Evolutionary conservation across 1,140 invertebrate genomes (phyloP), one percentile per base, ranked within the genome.

Genomic region (Pseudomyrmex sp.): DNA sequence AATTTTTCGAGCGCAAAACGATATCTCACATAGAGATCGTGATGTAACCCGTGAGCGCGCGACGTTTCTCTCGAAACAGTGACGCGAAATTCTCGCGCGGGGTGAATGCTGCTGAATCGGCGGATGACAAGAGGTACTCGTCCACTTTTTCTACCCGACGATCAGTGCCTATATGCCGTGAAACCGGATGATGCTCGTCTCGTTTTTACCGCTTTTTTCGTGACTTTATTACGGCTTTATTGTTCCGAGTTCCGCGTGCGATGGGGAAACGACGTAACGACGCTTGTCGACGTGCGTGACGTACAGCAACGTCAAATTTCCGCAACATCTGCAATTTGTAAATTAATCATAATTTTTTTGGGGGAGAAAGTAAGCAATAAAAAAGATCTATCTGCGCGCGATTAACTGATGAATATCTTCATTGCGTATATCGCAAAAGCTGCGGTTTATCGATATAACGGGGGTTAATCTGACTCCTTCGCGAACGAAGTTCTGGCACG

Each of bases 51-150:
- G 50, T 12, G 50, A 75, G 87, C 70, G 74, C 74, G 85, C 62
- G 88, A 88, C 79, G 85, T 91, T 35, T 91, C 87, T 88, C 88
- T 90, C 83, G 88, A 92, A 92, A 90, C 58, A 84, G 63, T 88
- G 85, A 91, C 87, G 75, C 65, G 79, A 76, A 13, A 85, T 79
- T 83, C 87, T 90, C 75, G 84, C 85, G 54, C 12, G 59, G 7
- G 52, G 5, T 75, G 73, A 61, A 82, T 88, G 65, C 69, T 91
- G 90, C 91, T 92, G 90, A 86, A 89, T 92, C 90, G 87, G 90
- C 91, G 73, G 74, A 85, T 84, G 77, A 88, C 76, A 87, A 90
- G 90, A 82, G 76, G 87, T 79, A 84, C 87, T 89, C 20, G 26
- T 80, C 73, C 62, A 54, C 20, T 70, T 88, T 72, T 76, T 70